phyloP scores from a whole-genome alignment of 2,113 vertebrate genomes.

The Corvus moneduloides region DNA sequence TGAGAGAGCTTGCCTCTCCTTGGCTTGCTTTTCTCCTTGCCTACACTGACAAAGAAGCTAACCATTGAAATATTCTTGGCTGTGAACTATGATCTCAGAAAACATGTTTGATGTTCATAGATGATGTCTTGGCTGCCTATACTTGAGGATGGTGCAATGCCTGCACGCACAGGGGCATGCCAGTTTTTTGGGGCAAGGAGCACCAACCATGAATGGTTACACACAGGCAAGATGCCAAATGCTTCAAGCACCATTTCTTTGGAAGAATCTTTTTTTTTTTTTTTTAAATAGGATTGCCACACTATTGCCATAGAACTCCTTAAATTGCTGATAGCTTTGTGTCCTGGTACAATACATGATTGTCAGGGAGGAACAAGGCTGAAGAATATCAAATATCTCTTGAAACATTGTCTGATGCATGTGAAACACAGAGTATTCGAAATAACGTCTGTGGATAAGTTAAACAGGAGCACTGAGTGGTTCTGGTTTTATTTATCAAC shows the following conservation, averaged over 20 bases:
- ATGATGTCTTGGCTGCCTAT: constrained; percentile 33
- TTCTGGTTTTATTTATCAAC: background rate
- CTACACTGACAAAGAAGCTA: background rate
- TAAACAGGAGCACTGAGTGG: background rate
- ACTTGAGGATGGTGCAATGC: constrained; percentile 8
- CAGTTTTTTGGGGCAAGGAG: constrained; percentile 14
- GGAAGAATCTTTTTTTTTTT: background rate
- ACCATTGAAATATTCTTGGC: constrained; percentile 43
- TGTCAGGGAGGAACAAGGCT: background rate
- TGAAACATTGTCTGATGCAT: background rate
- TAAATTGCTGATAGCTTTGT: background rate
- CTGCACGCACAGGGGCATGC: background rate
- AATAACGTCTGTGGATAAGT: background rate
- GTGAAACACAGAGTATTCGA: background rate
- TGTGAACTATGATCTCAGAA: constrained; percentile 45
- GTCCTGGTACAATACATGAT: background rate
- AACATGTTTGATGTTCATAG: constrained; percentile 52
- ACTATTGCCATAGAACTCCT: background rate
- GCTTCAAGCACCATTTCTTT: background rate
- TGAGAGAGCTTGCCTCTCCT: background rate
- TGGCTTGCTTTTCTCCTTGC: constrained; percentile 6
- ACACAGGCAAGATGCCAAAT: background rate
- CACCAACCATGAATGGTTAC: background rate
- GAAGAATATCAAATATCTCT: background rate
- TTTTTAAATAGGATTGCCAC: background rate